These are phyloP conservation scores for Thereva nobilitata DNA, from an alignment of 2,888 invertebrate species.

Conservation along the genomic window DNA sequence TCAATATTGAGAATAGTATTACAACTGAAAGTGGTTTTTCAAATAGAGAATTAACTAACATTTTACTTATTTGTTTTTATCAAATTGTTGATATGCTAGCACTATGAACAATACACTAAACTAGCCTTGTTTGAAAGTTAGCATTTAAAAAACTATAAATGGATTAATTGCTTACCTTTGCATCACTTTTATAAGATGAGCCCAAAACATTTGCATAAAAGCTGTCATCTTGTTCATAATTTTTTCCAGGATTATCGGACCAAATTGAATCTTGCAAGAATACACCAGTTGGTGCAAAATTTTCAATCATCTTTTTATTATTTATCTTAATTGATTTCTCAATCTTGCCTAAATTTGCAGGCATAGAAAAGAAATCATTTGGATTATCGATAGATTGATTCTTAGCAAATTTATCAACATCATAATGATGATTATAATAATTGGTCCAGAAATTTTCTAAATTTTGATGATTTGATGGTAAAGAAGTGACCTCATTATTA, in stretches of 20 bases:
- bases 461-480: conserved; percentile 45
- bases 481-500: conserved; percentile 16
- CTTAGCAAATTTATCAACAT: conserved; percentile 43
- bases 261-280: conserved; percentile 63
- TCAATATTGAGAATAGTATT: no score
- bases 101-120: no score
- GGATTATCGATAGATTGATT: conserved; percentile 7
- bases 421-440: conserved; percentile 50
- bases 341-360: conserved; percentile 45
- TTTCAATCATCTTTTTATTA: conserved; percentile 19
- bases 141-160: background rate
- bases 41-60: no score
- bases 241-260: conserved; percentile 54
- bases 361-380: conserved; percentile 50
- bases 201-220: conserved; percentile 49
- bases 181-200: conserved; percentile 43
- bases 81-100: no score
- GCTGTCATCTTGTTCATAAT: conserved; percentile 50
- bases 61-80: no score
- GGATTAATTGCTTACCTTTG: conserved; percentile 40
- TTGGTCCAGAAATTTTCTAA: conserved; percentile 51
- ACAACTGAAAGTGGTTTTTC: no score
- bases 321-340: conserved; percentile 40
- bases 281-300: conserved; percentile 53
- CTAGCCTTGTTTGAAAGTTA: no score